Percentiles rank a stretch among this genome's conserved stretches.
Conservation (phyloP, 2,888 invertebrate species). For the Elgonia sp. region DNA sequence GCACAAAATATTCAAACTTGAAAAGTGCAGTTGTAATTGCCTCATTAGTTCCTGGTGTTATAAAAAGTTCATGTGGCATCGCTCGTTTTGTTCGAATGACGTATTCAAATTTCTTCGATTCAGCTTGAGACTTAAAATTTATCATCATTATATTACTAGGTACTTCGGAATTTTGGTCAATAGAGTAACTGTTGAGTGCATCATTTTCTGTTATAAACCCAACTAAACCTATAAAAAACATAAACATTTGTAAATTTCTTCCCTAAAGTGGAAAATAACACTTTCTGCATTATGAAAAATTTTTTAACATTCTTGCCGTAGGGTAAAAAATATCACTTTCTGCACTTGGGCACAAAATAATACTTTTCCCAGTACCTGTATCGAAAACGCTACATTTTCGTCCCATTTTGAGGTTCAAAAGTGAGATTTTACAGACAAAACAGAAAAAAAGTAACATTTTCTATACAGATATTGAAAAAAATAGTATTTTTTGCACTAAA, state of each 20-base stretch:
- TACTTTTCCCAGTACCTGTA: too few relatives aligned
- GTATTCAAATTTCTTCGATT: slow-evolving; percentile 81
- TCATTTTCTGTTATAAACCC: slow-evolving; percentile 82
- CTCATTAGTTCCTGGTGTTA: slow-evolving; percentile 34
- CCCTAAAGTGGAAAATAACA: too few relatives aligned
- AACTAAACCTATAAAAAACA: slow-evolving; percentile 74
- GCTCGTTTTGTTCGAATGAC: slow-evolving; percentile 80
- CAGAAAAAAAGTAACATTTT: too few relatives aligned
- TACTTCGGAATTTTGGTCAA: slow-evolving; percentile 75
- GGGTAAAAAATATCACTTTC: too few relatives aligned
- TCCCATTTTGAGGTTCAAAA: too few relatives aligned
- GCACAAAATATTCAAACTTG: slow-evolving; percentile 75
- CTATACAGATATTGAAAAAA: too few relatives aligned
- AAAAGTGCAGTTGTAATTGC: slow-evolving; percentile 40
- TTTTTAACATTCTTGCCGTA: too few relatives aligned
- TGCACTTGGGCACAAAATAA: too few relatives aligned
- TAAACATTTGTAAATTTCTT: neutral
- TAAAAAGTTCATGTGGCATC: slow-evolving; percentile 60
- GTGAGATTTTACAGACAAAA: too few relatives aligned
- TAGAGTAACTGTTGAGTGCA: slow-evolving; percentile 80
- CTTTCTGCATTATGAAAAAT: neutral
- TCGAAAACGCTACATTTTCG: too few relatives aligned
- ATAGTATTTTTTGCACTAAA: too few relatives aligned
- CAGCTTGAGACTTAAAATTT: slow-evolving; percentile 79
- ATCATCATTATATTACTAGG: slow-evolving; percentile 79